These are phyloP conservation scores for Lepus americanus DNA, from an alignment of 2,113 vertebrate genomes.

Conservation along the genomic window DNA sequence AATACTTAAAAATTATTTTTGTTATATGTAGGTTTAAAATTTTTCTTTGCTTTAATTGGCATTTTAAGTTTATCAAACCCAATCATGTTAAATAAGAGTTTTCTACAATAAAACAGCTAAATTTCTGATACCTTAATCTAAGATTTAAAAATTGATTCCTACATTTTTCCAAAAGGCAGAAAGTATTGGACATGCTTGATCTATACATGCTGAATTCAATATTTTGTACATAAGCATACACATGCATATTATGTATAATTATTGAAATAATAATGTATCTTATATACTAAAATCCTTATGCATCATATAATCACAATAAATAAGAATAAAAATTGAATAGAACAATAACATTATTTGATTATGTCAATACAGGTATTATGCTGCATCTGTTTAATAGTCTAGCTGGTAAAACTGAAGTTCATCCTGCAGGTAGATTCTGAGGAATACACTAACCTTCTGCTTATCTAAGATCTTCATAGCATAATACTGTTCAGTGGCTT, in stretches of 20 bases:
- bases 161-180: constrained; percentile 14
- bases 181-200: background rate
- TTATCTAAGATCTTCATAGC: constrained; percentile 99
- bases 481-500: constrained; percentile 97
- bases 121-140: constrained; percentile 31
- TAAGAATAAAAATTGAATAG: constrained; percentile 40
- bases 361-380: background rate
- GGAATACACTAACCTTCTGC: constrained; percentile 93
- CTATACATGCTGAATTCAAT: background rate
- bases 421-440: constrained; percentile 16
- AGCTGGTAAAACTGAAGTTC: constrained; percentile 29
- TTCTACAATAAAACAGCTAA: constrained; percentile 24
- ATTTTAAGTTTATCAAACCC: constrained; percentile 35
- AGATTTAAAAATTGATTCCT: background rate
- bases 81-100: constrained; percentile 2
- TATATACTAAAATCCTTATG: background rate
- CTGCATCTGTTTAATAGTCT: background rate
- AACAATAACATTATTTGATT: constrained; percentile 46
- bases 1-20: constrained; percentile 2
- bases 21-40: background rate
- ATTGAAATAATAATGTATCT: constrained; percentile 15
- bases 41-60: background rate
- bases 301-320: constrained; percentile 28
- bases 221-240: constrained; percentile 48
- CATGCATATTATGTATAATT: background rate